phyloP scores from a whole-genome alignment of 92 coral and sea anemone genomes.

The Heteractis magnifica region DNA sequence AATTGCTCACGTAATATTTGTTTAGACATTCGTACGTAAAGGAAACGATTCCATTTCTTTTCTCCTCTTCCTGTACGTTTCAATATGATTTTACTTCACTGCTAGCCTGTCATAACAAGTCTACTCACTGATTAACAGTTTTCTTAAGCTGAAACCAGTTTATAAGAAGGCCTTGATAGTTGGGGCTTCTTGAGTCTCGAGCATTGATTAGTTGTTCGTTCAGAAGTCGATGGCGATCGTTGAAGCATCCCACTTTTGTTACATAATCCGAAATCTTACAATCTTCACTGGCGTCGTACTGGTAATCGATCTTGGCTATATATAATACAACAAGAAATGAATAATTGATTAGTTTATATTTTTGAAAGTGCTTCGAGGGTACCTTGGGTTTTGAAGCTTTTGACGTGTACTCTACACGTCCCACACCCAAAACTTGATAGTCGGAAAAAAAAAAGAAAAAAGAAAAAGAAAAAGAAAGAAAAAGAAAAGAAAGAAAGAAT shows the following conservation, averaged over 20 bases:
- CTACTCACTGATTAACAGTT: slow-evolving; percentile 12
- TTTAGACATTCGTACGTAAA: too few relatives aligned
- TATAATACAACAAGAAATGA: too few relatives aligned
- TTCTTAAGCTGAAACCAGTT: slow-evolving; percentile 14
- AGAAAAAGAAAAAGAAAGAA: too few relatives aligned
- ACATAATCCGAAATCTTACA: not conserved
- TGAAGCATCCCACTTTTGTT: not conserved
- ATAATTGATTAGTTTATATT: too few relatives aligned
- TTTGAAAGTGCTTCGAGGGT: too few relatives aligned
- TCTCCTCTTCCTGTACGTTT: not conserved
- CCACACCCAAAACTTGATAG: too few relatives aligned
- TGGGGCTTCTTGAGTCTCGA: not conserved
- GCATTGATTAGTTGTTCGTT: not conserved
- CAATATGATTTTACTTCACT: too few relatives aligned
- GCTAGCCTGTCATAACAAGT: not conserved
- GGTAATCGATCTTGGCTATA: not conserved
- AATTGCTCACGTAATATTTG: too few relatives aligned
- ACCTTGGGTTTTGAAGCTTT: too few relatives aligned
- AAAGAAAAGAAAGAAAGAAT: too few relatives aligned
- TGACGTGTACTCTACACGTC: too few relatives aligned
- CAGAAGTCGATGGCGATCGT: not conserved
- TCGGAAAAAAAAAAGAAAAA: too few relatives aligned
- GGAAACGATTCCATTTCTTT: not conserved
- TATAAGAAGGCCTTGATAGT: not conserved
- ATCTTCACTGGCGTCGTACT: not conserved